Percentiles rank a stretch among this genome's conserved stretches.
These are phyloP conservation scores for Rhagophthalmus giganteus DNA, from an alignment of 2,888 invertebrate genomes.

Conservation along the genomic window DNA sequence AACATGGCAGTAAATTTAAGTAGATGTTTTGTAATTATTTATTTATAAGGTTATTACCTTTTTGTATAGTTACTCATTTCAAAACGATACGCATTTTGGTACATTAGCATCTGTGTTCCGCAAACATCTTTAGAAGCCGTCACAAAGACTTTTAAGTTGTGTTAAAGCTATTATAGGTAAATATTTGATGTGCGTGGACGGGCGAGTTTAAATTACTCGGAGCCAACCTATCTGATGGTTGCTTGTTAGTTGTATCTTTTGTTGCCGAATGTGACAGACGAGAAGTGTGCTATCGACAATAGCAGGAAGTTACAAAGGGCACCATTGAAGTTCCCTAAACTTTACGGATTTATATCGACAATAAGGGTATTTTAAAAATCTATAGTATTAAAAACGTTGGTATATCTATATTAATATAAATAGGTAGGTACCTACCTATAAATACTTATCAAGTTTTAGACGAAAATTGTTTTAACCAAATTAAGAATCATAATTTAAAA, in stretches of 20 bases:
- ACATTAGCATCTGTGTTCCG: slow-evolving; percentile 12
- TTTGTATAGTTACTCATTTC: neutral
- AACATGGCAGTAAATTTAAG: neutral
- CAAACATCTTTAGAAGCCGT: slow-evolving; percentile 22
- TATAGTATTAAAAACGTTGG: too few species aligned
- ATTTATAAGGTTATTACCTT: neutral
- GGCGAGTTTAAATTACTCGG: neutral
- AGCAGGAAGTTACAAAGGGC: neutral
- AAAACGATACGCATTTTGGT: neutral
- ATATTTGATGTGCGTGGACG: slow-evolving; percentile 22
- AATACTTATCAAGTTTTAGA: too few species aligned
- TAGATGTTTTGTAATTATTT: slow-evolving; percentile 1
- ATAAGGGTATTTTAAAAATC: too few species aligned
- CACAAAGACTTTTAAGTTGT: slow-evolving; percentile 22
- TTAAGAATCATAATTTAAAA: too few species aligned
- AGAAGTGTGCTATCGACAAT: neutral
- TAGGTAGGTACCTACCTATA: too few species aligned
- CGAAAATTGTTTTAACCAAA: too few species aligned
- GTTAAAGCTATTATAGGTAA: slow-evolving; percentile 23
- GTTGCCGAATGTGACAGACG: neutral
- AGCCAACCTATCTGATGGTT: neutral
- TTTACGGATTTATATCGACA: neutral
- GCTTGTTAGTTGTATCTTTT: neutral
- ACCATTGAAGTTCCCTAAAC: neutral
- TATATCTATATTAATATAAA: too few species aligned